phyloP scores from a whole-genome alignment of 2,888 invertebrate genomes.

The Dioctria linearis region DNA sequence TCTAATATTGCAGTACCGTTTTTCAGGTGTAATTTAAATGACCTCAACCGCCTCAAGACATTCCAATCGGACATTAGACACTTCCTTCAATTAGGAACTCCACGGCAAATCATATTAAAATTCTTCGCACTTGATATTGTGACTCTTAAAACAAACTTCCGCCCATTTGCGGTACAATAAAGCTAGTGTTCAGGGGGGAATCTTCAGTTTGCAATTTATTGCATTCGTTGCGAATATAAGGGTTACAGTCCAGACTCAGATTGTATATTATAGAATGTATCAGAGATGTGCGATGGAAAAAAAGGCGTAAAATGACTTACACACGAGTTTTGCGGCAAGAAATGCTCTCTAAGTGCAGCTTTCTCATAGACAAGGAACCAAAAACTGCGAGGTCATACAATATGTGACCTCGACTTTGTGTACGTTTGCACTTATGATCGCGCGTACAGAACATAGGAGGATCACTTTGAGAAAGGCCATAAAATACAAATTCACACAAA shows the following conservation, averaged over 20 bases:
- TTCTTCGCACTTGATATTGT: constrained; percentile 53
- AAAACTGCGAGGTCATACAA: constrained; percentile 49
- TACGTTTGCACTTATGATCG: constrained; percentile 53
- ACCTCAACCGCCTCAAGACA: constrained; percentile 40
- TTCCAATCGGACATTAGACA: constrained; percentile 19
- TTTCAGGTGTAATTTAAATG: constrained; percentile 42
- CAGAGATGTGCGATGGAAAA: constrained; percentile 10
- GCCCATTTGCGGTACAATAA: constrained; percentile 55
- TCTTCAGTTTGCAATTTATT: constrained; percentile 39
- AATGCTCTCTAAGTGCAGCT: constrained; percentile 9
- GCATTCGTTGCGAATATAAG: constrained; percentile 41
- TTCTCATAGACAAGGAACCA: constrained; percentile 50
- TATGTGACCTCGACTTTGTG: constrained; percentile 54
- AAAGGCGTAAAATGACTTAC: constrained; percentile 27
- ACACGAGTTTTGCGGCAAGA: constrained; percentile 18
- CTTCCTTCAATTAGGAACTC: constrained; percentile 40
- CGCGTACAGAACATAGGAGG: constrained; percentile 30
- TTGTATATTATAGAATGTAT: not conserved
- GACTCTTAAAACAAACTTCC: constrained; percentile 56
- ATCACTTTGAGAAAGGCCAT: constrained; percentile 35
- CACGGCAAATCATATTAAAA: constrained; percentile 29
- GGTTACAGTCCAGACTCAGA: constrained; percentile 29
- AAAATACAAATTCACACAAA: constrained; percentile 9
- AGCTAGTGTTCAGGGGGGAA: constrained; percentile 39
- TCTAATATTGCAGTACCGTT: constrained; percentile 3